Evolutionary conservation across 2,888 invertebrate genomes (phyloP), one percentile per base, ranked within the genome.

Genomic region (Dasypogon diadema): DNA sequence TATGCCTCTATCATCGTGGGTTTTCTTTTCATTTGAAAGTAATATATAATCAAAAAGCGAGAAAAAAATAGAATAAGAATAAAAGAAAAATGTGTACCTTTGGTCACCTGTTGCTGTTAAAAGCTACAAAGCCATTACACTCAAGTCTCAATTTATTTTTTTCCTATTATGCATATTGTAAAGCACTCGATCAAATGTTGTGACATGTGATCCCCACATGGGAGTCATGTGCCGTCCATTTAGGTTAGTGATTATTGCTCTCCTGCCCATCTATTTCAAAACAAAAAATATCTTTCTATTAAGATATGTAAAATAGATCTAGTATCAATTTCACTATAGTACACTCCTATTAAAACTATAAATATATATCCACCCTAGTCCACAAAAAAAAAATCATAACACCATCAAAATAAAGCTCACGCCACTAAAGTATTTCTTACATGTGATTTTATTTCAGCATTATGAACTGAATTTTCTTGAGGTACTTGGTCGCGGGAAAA

Each of bases 201-300:
- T 56, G 56, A n/a, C 56, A 56, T 56, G 56, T 56, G 56, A 56
- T 56, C 56, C 56, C 16, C 22, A 14, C 26, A 26, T 56, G 56
- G n/a, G 22, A 3, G 12, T 56, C 56, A 56, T 24, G 26, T 56
- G 42, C n/a, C n/a, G n/a, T n/a, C n/a, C n/a, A n/a, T n/a, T n/a
- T n/a, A n/a, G n/a, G n/a, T n/a, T n/a, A n/a, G n/a, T n/a, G 42
- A n/a, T 42, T 42, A 42, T 42, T 42, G 42, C 1, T 42, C 42
- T 30, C 30, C 30, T 30, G 3, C 30, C 8, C 30, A 3, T 5
- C 30, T 5, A 30, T 30, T 30, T 5, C 30, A 30, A 26, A 55
- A 16, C 16, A 16, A 58, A 56, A 14, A 58, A 30, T 58, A 1
- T 4, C 1, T n/a, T 58, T 58, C 12, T 58, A 58, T 26, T 24